Percentiles rank a stretch among this genome's conserved stretches.
These are phyloP conservation scores for Pseudocheirus occidentalis DNA, from an alignment of 2,797 vertebrate genomes.

Conservation along the genomic window DNA sequence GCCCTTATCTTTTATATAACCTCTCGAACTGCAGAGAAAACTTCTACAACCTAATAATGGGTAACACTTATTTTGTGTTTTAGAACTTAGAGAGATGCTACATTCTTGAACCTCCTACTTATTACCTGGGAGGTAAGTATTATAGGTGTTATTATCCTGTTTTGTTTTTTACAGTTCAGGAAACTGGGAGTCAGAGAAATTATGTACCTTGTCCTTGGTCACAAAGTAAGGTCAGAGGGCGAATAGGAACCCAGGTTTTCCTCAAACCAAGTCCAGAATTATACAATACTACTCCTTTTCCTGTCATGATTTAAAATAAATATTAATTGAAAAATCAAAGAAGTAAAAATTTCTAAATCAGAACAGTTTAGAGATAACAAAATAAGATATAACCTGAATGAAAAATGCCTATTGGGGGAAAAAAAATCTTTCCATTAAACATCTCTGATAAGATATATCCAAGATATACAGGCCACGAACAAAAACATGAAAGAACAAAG, in stretches of 20 bases:
- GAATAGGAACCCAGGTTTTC: background rate
- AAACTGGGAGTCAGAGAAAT: background rate
- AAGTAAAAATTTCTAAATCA: slow-evolving; percentile 34
- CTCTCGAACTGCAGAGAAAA: background rate
- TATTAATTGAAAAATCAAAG: slow-evolving; percentile 42
- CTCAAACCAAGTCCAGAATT: slow-evolving; percentile 4
- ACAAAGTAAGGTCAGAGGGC: background rate
- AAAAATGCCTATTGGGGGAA: slow-evolving; percentile 35
- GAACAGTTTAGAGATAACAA: background rate
- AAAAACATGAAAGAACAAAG: background rate
- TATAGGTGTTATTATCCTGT: background rate
- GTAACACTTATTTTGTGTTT: slow-evolving; percentile 27
- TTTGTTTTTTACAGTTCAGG: background rate
- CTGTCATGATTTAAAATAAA: slow-evolving; percentile 22
- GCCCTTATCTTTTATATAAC: background rate
- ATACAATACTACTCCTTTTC: background rate
- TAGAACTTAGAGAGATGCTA: background rate
- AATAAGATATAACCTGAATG: background rate
- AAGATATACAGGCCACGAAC: background rate
- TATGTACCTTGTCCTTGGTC: background rate
- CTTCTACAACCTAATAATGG: background rate
- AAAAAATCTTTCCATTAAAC: background rate
- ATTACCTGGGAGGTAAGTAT: background rate
- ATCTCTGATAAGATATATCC: background rate
- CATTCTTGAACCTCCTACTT: background rate